These are phyloP conservation scores for Ploceus nigricollis DNA, from an alignment of 2,113 vertebrate species.

Conservation along the genomic window DNA sequence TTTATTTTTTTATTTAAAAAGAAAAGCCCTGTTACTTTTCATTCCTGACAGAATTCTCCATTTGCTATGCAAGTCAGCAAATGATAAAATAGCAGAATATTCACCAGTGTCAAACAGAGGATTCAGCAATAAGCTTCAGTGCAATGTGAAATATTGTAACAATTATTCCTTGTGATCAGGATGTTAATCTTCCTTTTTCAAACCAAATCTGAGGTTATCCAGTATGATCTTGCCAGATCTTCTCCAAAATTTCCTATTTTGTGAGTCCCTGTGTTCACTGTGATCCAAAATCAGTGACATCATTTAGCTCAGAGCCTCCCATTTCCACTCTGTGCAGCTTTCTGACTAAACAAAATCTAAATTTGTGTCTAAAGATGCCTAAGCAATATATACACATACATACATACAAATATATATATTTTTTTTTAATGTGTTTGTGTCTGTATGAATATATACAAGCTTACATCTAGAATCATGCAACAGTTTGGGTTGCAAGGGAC, in stretches of 20 bases:
- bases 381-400: neutral
- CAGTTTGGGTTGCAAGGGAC: neutral
- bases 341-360: neutral
- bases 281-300: neutral
- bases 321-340: neutral
- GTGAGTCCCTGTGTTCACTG: neutral
- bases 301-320: neutral
- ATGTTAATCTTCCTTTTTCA: slow-evolving; percentile 35
- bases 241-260: neutral
- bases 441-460: accelerated
- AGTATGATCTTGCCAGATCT: neutral
- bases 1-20: neutral
- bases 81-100: slow-evolving; percentile 47
- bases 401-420: accelerated
- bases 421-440: neutral
- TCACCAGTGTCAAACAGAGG: slow-evolving; percentile 33
- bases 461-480: neutral
- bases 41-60: neutral
- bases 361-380: neutral
- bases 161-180: slow-evolving; percentile 33
- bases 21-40: neutral
- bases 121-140: neutral
- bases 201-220: neutral
- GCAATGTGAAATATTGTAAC: slow-evolving; percentile 33
- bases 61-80: neutral